These are phyloP conservation scores for Eospalax fontanierii DNA, from an alignment of 2,797 vertebrate species.

Conservation along the genomic window DNA sequence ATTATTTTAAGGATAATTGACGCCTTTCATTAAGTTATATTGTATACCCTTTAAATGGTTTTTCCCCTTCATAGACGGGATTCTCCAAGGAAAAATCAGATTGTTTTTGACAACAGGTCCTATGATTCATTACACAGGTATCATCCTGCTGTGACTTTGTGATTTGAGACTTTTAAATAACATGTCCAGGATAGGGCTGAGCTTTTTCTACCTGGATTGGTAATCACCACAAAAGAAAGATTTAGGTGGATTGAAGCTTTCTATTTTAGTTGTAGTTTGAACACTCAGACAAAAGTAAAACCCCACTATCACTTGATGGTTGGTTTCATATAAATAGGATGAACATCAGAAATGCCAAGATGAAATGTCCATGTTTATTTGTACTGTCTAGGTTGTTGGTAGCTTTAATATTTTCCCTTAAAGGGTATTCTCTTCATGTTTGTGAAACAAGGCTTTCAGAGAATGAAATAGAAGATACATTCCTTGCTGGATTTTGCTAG, in stretches of 20 bases:
- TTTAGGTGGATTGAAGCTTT: neutral
- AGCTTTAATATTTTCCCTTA: neutral
- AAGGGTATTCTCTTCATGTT: neutral
- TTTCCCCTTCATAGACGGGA: constrained; percentile 95
- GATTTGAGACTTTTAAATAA: constrained; percentile 88
- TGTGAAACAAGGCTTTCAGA: neutral
- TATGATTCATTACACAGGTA: constrained; percentile 95
- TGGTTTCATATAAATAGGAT: neutral
- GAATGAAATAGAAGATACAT: neutral
- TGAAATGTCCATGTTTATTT: neutral
- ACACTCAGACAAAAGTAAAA: neutral
- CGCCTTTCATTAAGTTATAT: constrained; percentile 70
- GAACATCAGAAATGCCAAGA: neutral
- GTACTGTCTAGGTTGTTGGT: neutral
- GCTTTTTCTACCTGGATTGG: constrained; percentile 89
- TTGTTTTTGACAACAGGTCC: constrained; percentile 94
- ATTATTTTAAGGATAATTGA: constrained; percentile 61
- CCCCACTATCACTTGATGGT: neutral
- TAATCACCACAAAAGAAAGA: constrained; percentile 88
- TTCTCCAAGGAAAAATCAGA: constrained; percentile 95
- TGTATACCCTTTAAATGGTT: constrained; percentile 91
- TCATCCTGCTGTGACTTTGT: constrained; percentile 90
- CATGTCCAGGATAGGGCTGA: constrained; percentile 84
- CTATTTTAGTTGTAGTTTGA: constrained; percentile 43
- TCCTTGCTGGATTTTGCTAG: neutral